Evolutionary conservation across 92 coral and sea anemone species (phyloP).

Genomic region (Siderastrea siderea): DNA sequence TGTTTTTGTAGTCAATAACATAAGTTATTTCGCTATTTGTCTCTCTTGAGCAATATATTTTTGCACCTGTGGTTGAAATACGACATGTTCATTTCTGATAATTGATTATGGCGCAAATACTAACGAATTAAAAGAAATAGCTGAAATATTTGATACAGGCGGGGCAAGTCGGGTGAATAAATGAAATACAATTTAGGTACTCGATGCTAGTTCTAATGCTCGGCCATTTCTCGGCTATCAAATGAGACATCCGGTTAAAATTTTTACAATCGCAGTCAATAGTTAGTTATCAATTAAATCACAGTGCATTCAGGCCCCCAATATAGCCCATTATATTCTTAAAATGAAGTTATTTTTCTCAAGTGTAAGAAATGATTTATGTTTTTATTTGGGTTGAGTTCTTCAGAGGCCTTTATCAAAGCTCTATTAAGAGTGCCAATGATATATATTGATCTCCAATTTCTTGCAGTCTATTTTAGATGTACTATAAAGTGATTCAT

Average conservation of each 20-base stretch:
- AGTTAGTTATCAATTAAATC: neutral
- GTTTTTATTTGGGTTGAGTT: neutral
- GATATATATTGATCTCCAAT: constrained; percentile 4
- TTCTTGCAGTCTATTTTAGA: neutral
- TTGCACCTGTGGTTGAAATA: neutral
- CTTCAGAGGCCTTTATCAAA: neutral
- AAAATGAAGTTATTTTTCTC: neutral
- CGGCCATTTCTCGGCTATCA: neutral
- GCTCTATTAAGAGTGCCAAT: neutral
- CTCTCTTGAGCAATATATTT: constrained; percentile 15
- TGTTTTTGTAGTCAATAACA: neutral
- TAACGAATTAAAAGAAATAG: neutral
- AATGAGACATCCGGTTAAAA: neutral
- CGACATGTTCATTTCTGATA: neutral
- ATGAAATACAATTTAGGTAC: neutral
- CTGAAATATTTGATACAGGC: constrained; percentile 10
- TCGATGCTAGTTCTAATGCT: neutral
- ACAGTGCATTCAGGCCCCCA: neutral
- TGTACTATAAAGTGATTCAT: neutral
- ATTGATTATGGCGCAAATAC: constrained; percentile 18
- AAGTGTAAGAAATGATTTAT: neutral
- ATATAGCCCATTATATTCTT: neutral
- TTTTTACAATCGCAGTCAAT: too few relatives aligned
- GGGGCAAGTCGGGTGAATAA: neutral
- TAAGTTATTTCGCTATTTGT: neutral